Evolutionary conservation across 2,797 vertebrate species (phyloP).

Genomic region (Premnoplex brunnescens): DNA sequence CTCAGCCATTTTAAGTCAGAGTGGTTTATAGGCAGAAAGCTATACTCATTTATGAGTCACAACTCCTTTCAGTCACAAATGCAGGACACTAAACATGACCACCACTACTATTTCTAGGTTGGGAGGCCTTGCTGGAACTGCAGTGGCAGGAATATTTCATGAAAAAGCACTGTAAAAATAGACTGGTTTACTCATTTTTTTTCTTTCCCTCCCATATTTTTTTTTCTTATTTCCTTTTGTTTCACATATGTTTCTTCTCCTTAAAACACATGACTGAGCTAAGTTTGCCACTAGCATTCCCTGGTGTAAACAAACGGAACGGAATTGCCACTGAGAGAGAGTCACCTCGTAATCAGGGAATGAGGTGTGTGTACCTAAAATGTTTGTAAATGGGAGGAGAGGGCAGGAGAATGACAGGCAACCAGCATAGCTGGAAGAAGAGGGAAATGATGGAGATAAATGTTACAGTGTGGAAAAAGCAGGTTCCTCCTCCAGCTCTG

Average conservation of each 20-base stretch:
- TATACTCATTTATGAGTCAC: neutral
- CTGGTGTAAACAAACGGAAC: neutral
- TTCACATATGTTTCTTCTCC: neutral
- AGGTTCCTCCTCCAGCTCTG: neutral
- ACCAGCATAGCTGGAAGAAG: neutral
- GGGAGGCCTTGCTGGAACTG: neutral
- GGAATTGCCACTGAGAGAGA: neutral
- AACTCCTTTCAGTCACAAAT: neutral
- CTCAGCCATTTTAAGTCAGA: neutral
- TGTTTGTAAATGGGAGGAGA: neutral
- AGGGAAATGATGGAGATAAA: neutral
- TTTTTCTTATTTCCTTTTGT: neutral
- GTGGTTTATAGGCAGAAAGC: neutral
- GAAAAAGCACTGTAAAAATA: neutral
- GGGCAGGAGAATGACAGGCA: neutral
- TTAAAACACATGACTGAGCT: neutral
- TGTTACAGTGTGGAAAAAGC: neutral
- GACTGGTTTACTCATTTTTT: neutral
- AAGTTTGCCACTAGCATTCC: neutral
- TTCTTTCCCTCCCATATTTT: neutral
- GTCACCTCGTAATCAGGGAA: neutral
- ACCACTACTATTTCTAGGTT: slow-evolving; percentile 28
- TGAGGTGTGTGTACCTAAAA: neutral
- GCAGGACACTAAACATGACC: slow-evolving; percentile 15
- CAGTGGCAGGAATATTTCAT: neutral